These are phyloP conservation scores for Alouatta caraya DNA, from an alignment of 2,797 vertebrate genomes.

Conservation along the genomic window DNA sequence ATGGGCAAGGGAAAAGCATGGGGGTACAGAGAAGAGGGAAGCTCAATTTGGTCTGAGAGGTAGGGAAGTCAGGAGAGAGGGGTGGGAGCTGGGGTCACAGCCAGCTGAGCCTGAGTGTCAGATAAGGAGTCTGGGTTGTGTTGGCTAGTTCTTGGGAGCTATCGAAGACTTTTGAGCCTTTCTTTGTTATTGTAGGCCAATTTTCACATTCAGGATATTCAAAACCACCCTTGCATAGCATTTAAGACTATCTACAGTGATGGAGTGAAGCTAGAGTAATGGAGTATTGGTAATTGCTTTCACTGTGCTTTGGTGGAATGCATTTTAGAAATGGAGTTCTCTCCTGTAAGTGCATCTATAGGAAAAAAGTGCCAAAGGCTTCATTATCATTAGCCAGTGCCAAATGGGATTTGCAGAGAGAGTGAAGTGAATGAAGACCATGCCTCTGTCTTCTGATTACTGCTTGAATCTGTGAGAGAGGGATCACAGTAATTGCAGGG, in stretches of 20 bases:
- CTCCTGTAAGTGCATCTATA: slow-evolving; percentile 65
- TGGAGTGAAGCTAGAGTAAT: slow-evolving; percentile 57
- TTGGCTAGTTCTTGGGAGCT: not conserved
- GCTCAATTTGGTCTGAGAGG: fast-evolving
- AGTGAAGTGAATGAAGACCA: slow-evolving; percentile 9
- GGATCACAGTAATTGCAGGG: slow-evolving; percentile 34
- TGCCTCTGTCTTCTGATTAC: slow-evolving; percentile 26
- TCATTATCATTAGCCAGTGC: slow-evolving; percentile 65
- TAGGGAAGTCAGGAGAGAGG: not conserved
- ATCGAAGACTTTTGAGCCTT: not conserved
- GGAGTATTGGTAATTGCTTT: slow-evolving; percentile 71
- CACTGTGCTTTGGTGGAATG: slow-evolving; percentile 68
- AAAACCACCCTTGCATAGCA: slow-evolving; percentile 38
- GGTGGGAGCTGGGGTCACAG: not conserved
- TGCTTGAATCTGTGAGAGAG: slow-evolving; percentile 41
- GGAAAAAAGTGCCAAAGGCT: slow-evolving; percentile 58
- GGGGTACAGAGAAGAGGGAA: not conserved
- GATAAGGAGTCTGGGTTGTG: not conserved
- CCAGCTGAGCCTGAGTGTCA: not conserved
- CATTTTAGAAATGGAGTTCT: slow-evolving; percentile 70
- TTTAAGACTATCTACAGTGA: slow-evolving; percentile 55
- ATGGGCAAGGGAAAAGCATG: not conserved
- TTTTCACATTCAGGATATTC: slow-evolving; percentile 51
- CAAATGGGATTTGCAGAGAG: slow-evolving; percentile 66
- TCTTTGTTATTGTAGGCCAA: not conserved